Evolutionary conservation across 2,888 invertebrate species (phyloP).

Genomic region (Drosophila putrida): DNA sequence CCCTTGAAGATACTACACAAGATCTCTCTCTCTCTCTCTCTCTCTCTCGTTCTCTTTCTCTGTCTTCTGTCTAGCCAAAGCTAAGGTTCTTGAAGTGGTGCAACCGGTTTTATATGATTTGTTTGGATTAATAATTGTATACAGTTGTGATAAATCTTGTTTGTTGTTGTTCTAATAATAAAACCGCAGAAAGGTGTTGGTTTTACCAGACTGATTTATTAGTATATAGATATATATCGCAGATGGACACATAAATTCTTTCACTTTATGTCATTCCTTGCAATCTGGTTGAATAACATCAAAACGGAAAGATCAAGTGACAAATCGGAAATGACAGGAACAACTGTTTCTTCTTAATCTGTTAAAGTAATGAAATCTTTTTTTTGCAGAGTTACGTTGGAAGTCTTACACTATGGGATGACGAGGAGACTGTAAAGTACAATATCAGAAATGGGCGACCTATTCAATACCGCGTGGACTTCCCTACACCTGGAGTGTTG

Average conservation of each 20-base stretch:
- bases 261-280: constrained; percentile 6
- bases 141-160: constrained; percentile 39
- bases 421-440: constrained; percentile 60
- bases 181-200: constrained; percentile 38
- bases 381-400: constrained; percentile 73
- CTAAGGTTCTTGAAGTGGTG: constrained; percentile 38
- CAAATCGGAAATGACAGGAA: constrained; percentile 2
- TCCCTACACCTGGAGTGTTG: constrained; percentile 87
- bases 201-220: constrained; percentile 44
- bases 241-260: constrained; percentile 17
- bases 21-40: constrained; percentile 7
- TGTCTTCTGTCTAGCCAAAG: background rate
- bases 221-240: constrained; percentile 4
- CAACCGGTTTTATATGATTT: constrained; percentile 55
- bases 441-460: constrained; percentile 77
- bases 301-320: constrained; percentile 1
- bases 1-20: constrained; percentile 27
- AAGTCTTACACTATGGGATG: constrained; percentile 61
- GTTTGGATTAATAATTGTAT: constrained; percentile 30
- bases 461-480: constrained; percentile 87
- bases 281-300: background rate
- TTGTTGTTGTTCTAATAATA: constrained; percentile 18
- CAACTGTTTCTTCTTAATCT: background rate
- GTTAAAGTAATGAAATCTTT: background rate
- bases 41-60: background rate